Evolutionary conservation across 2,113 vertebrate genomes (phyloP).

Genomic region (Carettochelys insculpta): DNA sequence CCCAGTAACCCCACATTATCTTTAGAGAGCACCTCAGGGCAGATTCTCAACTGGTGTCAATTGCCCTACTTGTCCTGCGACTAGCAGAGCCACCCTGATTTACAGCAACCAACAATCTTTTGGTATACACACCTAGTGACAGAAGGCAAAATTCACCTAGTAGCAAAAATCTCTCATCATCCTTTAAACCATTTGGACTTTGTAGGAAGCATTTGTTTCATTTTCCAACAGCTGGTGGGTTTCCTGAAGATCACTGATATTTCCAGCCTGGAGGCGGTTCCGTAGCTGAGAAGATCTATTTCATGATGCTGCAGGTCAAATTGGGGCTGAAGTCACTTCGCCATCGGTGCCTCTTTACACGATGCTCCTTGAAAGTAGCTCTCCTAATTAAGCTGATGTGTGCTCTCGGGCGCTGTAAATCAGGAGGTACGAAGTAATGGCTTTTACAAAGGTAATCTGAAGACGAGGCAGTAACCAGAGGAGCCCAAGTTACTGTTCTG

Average conservation of each 20-base stretch:
- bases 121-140: not conserved
- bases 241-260: not conserved
- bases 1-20: accelerated
- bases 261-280: accelerated
- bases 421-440: constrained; percentile 7
- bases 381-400: not conserved
- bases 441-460: constrained; percentile 40
- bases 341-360: accelerated
- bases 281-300: not conserved
- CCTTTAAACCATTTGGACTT: accelerated
- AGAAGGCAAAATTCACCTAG: not conserved
- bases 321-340: not conserved
- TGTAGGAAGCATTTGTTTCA: accelerated
- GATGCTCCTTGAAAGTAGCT: not conserved
- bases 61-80: accelerated
- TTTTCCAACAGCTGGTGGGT: accelerated
- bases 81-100: not conserved
- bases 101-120: not conserved
- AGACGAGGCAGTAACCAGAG: not conserved
- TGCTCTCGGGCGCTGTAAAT: not conserved
- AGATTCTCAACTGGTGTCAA: not conserved
- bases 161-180: not conserved
- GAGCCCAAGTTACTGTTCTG: not conserved
- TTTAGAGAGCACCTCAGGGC: not conserved
- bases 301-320: not conserved